These are phyloP conservation scores for Nothoprocta pentlandii DNA, from an alignment of 2,113 vertebrate genomes.

Conservation along the genomic window DNA sequence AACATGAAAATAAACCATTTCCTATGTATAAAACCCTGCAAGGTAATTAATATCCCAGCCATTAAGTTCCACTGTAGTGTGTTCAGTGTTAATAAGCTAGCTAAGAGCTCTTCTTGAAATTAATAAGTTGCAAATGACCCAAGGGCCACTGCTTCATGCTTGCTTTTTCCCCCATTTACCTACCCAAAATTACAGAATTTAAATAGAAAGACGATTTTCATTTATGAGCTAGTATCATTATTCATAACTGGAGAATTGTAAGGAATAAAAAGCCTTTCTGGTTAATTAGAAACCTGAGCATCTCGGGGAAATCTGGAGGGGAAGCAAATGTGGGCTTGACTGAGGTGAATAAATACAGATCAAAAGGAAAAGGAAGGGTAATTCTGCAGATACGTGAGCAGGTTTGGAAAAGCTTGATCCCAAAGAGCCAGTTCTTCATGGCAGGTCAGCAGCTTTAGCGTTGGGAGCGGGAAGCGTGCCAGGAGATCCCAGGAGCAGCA, in stretches of 20 bases:
- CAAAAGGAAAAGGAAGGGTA: not conserved
- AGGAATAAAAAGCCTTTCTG: conserved; percentile 60
- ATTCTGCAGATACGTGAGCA: not conserved
- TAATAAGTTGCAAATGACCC: conserved; percentile 81
- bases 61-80: conserved; percentile 59
- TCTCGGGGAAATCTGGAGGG: conserved; percentile 10
- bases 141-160: conserved; percentile 57
- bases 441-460: not conserved
- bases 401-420: not conserved
- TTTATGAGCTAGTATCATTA: conserved; percentile 71
- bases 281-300: conserved; percentile 74
- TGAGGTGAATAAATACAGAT: not conserved
- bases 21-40: conserved; percentile 5
- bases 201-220: conserved; percentile 80
- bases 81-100: conserved; percentile 66
- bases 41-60: conserved; percentile 72
- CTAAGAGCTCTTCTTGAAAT: conserved; percentile 76
- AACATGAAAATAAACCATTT: conserved; percentile 27
- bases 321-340: not conserved
- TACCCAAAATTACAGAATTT: conserved; percentile 64
- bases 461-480: fast-evolving
- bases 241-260: conserved; percentile 73
- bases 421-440: not conserved
- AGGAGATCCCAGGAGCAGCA: not conserved
- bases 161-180: conserved; percentile 49